Base-by-base conservation (phyloP, 2,888 invertebrate species). In the Fabriciana adippe region DNA sequence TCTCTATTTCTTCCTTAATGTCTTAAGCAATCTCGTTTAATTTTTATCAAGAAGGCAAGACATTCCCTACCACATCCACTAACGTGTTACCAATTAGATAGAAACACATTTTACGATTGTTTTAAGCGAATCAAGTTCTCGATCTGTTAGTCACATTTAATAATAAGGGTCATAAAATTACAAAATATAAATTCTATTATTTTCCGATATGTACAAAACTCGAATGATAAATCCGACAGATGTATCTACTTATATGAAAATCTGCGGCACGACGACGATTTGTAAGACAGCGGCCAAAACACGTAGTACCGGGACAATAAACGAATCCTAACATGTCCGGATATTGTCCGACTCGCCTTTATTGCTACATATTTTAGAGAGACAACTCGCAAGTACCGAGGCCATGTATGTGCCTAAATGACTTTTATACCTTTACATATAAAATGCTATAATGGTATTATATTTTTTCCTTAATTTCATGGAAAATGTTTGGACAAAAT, bases 331-430 rank as follows among this genome's bases (percentile, higher is more conserved):
- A 88, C 88, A 86, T 81, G 83, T 86, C 83, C 82, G 84, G 80
- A 86, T 84, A 86, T 84, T 85, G 86, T 85, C 81, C 83, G 80
- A 81, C 79, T 78, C 77, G 80, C 78, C 85, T 90, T 90, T 90
- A 90, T 88, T 84, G 84, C 84, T 82, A 85, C 84, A 88, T 88
- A 89, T 88, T 88, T 90, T 88, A 88, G 78, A 76, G 76, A 77
- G 76, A 78, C 79, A 78, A 79, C 76, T 79, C 78, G 55, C 67
- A 59, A 64, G 55, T 54, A 67, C 63, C 48, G 64, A 68, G 45
- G 47, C 57, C 54, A 48, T 53, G 59, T 57, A 14, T 59, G 26
- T 41, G 55, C 57, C 57, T 67, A 60, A 69, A 65, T 69, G 62
- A 65, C 64, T 56, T 56, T 66, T 71, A 69, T 69, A 53, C 16